phyloP scores from a whole-genome alignment of 2,113 vertebrate genomes.

The Noturus placidus region DNA sequence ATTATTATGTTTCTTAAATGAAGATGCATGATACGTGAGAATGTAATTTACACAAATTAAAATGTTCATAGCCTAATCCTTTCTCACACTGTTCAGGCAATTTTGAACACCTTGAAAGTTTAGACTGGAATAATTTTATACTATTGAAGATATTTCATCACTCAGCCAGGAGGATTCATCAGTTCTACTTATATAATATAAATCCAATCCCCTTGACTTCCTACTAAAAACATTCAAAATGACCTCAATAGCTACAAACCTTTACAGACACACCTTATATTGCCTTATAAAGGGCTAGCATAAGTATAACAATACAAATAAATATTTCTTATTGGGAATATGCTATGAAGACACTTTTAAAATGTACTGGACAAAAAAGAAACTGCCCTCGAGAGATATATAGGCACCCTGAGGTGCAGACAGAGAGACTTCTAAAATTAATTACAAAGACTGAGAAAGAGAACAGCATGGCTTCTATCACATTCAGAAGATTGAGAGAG shows the following conservation, averaged over 20 bases:
- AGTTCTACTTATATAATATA: background rate
- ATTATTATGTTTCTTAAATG: background rate
- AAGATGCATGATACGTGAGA: no score
- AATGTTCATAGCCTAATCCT: background rate
- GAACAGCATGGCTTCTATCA: slow-evolving; percentile 19
- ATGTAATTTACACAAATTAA: background rate
- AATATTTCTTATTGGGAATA: background rate
- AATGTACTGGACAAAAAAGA: background rate
- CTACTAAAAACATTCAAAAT: background rate
- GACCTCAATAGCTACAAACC: background rate
- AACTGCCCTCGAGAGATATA: slow-evolving; percentile 6
- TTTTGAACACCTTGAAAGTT: background rate
- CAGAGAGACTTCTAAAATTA: slow-evolving; percentile 14
- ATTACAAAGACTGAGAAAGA: slow-evolving; percentile 24
- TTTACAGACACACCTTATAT: background rate
- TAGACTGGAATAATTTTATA: background rate
- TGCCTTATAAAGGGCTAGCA: background rate
- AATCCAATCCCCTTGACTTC: background rate
- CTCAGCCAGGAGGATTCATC: background rate
- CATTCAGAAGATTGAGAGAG: background rate
- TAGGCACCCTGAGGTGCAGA: slow-evolving; percentile 15
- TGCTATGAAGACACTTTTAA: background rate
- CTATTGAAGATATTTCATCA: background rate
- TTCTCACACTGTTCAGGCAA: background rate
- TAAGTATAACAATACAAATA: background rate